phyloP scores from a whole-genome alignment of 2,113 vertebrate species.

The Nannospalax galili region DNA sequence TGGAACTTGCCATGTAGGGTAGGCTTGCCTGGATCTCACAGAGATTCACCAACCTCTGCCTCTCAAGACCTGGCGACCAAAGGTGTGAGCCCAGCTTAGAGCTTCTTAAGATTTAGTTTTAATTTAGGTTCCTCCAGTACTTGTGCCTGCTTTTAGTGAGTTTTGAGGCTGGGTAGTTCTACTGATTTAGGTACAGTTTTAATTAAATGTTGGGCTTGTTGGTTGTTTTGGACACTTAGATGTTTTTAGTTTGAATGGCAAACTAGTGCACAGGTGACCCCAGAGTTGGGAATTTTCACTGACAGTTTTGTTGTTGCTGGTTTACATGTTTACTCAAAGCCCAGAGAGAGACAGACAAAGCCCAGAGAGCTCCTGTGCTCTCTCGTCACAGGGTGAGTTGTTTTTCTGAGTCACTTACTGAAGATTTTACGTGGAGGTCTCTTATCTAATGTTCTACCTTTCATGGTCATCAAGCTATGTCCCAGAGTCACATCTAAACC shows the following conservation, averaged over 20 bases:
- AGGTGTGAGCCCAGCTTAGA: too few species aligned
- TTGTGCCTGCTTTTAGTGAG: background rate
- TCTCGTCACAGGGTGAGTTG: background rate
- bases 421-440: background rate
- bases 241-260: background rate
- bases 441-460: background rate
- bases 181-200: background rate
- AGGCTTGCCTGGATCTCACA: too few species aligned
- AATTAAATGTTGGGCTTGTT: background rate
- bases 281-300: background rate
- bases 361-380: accelerated
- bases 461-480: background rate
- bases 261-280: background rate
- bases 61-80: too few species aligned
- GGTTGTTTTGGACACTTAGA: background rate
- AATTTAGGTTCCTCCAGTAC: background rate
- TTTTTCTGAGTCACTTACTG: background rate
- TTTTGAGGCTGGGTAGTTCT: too few species aligned
- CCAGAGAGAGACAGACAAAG: background rate
- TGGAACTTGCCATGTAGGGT: too few species aligned
- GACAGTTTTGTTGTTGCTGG: background rate
- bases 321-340: background rate
- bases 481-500: background rate
- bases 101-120: background rate
- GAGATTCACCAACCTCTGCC: too few species aligned